These are phyloP conservation scores for Drosophila hydei DNA, from an alignment of 1,140 invertebrate species.

Conservation along the genomic window DNA sequence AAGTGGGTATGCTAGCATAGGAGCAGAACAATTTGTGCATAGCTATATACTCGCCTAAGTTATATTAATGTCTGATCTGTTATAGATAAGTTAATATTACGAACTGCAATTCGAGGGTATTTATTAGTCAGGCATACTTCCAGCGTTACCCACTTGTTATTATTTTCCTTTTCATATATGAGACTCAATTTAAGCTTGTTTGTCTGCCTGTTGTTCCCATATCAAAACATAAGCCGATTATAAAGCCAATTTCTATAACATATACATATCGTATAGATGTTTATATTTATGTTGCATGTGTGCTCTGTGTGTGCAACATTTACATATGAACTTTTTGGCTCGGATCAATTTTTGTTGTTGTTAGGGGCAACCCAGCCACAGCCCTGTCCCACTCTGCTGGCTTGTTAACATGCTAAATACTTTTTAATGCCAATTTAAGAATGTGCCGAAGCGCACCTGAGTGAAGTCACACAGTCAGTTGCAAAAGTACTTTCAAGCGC, in stretches of 20 bases:
- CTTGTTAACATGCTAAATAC: conserved; percentile 80
- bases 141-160: conserved; percentile 1
- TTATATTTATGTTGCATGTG: conserved; percentile 30
- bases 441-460: conserved; percentile 9
- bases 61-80: no score
- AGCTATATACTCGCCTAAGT: no score
- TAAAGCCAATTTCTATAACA: conserved; percentile 50
- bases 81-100: no score
- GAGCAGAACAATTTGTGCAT: no score
- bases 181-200: conserved; percentile 52
- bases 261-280: conserved; percentile 28
- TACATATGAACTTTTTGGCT: conserved; percentile 61
- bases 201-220: conserved; percentile 46
- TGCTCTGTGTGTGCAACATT: conserved; percentile 12
- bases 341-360: conserved; percentile 64
- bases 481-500: background rate
- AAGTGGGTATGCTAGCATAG: background rate
- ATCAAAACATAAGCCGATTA: conserved; percentile 57
- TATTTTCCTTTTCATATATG: conserved; percentile 33
- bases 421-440: conserved; percentile 75
- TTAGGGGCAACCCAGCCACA: background rate
- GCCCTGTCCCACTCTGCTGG: conserved; percentile 15
- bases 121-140: background rate
- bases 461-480: background rate
- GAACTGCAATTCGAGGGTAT: background rate